Conservation (phyloP, 1,140 invertebrate genomes). For the Phymorhynchus buccinoides region DNA sequence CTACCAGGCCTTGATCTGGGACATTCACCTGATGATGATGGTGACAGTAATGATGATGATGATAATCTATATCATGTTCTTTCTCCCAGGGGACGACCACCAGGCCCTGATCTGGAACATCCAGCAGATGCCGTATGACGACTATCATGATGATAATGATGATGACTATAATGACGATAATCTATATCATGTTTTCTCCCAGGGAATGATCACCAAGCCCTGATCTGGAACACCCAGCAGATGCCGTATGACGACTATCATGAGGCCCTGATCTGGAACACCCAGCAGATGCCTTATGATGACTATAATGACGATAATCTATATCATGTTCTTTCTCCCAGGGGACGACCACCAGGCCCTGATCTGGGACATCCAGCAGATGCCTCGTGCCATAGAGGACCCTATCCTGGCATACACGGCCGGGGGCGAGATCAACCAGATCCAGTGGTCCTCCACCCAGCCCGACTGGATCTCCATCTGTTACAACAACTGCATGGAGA, state of each 20-base stretch:
- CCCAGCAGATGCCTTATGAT: slow-evolving; percentile 88
- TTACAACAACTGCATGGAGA: slow-evolving; percentile 98
- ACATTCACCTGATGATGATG: neutral
- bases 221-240: slow-evolving; percentile 99
- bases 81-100: slow-evolving; percentile 89
- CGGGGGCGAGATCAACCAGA: slow-evolving; percentile 98
- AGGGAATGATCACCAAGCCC: slow-evolving; percentile 98
- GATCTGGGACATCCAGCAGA: slow-evolving; percentile 99
- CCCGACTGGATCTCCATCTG: slow-evolving; percentile 99
- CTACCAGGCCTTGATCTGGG: too few relatives aligned
- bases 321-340: slow-evolving; percentile 65
- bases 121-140: slow-evolving; percentile 92
- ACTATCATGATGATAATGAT: neutral
- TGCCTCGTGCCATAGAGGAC: slow-evolving; percentile 99
- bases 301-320: too few relatives aligned
- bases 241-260: slow-evolving; percentile 83
- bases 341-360: slow-evolving; percentile 99
- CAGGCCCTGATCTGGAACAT: slow-evolving; percentile 99
- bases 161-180: too few relatives aligned
- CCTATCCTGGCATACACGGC: slow-evolving; percentile 97
- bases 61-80: too few relatives aligned
- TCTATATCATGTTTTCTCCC: slow-evolving; percentile 43
- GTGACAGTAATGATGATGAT: neutral
- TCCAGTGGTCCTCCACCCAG: slow-evolving; percentile 99
- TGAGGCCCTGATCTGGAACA: slow-evolving; percentile 94